Percentiles rank a stretch among this genome's conserved stretches.
Evolutionary conservation across 1,140 invertebrate species (phyloP).

Genomic region (Araneus ventricosus): DNA sequence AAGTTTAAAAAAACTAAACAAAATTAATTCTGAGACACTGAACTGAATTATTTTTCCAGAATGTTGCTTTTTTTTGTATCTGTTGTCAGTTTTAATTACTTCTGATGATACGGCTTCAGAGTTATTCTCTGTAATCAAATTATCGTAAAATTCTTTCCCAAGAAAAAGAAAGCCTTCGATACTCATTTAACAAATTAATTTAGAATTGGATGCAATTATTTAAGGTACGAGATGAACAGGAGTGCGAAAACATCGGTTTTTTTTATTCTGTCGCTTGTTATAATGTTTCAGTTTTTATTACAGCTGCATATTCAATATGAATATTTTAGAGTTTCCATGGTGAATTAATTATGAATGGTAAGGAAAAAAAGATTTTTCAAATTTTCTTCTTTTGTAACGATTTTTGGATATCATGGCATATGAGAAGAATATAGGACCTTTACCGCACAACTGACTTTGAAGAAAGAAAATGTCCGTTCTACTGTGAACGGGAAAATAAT

Average conservation of each 20-base stretch:
- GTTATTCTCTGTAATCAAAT: not conserved
- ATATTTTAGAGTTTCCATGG: not conserved
- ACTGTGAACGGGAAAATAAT: no score
- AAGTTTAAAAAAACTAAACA: not conserved
- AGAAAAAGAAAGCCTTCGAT: not conserved
- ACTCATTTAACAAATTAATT: slow-evolving; percentile 1
- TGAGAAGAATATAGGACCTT: no score
- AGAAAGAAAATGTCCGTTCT: no score
- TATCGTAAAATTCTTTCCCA: not conserved
- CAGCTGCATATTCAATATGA: not conserved
- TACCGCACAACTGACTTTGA: no score
- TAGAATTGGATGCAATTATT: not conserved
- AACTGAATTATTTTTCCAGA: not conserved
- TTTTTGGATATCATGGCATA: no score
- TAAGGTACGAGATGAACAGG: not conserved
- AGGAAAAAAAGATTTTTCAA: no score
- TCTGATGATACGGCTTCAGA: not conserved
- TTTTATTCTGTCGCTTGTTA: not conserved
- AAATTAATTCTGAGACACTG: not conserved
- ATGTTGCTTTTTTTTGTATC: not conserved
- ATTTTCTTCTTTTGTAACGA: no score
- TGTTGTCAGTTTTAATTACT: not conserved
- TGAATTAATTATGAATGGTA: not conserved
- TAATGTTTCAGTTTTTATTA: not conserved
- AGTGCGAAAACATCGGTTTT: not conserved